These are phyloP conservation scores for Drosophila anceps DNA, from an alignment of 2,888 invertebrate species.

Conservation along the genomic window DNA sequence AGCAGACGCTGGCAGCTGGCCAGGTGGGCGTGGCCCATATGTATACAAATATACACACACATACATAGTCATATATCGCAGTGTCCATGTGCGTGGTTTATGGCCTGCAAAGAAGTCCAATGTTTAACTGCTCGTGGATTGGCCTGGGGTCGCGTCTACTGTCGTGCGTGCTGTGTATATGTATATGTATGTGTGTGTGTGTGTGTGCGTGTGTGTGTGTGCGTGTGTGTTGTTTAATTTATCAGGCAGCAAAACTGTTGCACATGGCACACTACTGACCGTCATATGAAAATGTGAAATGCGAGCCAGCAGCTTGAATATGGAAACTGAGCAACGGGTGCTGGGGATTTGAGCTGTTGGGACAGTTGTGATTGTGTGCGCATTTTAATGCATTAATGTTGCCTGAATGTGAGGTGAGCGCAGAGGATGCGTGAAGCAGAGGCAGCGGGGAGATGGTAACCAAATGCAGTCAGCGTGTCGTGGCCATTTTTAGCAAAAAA, in stretches of 20 bases:
- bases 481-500: slow-evolving; percentile 63
- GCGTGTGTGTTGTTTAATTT: slow-evolving; percentile 68
- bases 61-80: background rate
- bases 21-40: slow-evolving; percentile 43
- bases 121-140: slow-evolving; percentile 59
- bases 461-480: slow-evolving; percentile 47
- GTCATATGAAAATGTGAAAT: slow-evolving; percentile 51
- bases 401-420: slow-evolving; percentile 43
- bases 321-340: slow-evolving; percentile 15
- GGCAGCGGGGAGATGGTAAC: background rate
- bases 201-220: slow-evolving; percentile 15
- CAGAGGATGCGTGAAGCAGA: background rate
- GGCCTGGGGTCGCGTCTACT: slow-evolving; percentile 37
- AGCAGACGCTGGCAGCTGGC: slow-evolving; percentile 37
- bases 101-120: slow-evolving; percentile 63
- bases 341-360: slow-evolving; percentile 29
- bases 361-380: slow-evolving; percentile 55
- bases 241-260: slow-evolving; percentile 74
- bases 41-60: too few relatives aligned
- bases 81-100: slow-evolving; percentile 53
- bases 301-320: slow-evolving; percentile 22
- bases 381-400: slow-evolving; percentile 77
- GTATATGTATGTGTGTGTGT: too few relatives aligned
- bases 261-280: slow-evolving; percentile 56
- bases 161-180: slow-evolving; percentile 15